Conservation (phyloP, 2,888 invertebrate genomes). For the Nymphalis polychloros region DNA sequence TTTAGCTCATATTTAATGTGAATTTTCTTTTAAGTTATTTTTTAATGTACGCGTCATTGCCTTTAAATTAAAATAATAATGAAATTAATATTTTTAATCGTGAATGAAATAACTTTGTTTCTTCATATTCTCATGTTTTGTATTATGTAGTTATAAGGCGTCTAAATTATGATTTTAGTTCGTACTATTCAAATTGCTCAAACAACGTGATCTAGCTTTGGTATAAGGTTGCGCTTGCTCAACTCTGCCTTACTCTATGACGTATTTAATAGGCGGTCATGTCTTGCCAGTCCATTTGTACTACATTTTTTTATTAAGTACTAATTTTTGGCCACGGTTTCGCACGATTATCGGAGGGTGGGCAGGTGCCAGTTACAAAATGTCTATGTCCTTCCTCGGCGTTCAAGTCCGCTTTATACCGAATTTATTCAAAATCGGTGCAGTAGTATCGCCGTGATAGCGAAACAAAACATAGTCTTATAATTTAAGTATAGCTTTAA, state of each 20-base stretch:
- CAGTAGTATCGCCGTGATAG: too few species aligned
- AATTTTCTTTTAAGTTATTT: too few species aligned
- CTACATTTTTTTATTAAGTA: not conserved
- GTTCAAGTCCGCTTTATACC: too few species aligned
- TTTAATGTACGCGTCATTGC: too few species aligned
- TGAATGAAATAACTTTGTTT: not conserved
- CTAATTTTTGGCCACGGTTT: too few species aligned
- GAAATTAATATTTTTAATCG: too few species aligned
- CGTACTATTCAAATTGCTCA: slow-evolving; percentile 10
- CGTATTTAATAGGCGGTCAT: not conserved
- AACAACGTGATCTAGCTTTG: slow-evolving; percentile 22
- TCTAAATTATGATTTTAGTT: not conserved
- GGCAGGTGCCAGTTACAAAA: not conserved
- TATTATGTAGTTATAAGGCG: not conserved
- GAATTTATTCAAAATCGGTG: too few species aligned
- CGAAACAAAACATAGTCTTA: too few species aligned
- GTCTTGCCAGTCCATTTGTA: not conserved
- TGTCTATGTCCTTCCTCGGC: not conserved
- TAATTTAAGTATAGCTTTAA: too few species aligned
- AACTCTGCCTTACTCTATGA: slow-evolving; percentile 18
- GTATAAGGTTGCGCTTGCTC: slow-evolving; percentile 29
- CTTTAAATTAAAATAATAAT: too few species aligned
- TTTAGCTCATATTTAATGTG: too few species aligned
- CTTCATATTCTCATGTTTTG: not conserved
- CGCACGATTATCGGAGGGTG: too few species aligned